These are phyloP conservation scores for Ditylenchus weischeri DNA, from an alignment of 2,888 invertebrate genomes.

Conservation along the genomic window DNA sequence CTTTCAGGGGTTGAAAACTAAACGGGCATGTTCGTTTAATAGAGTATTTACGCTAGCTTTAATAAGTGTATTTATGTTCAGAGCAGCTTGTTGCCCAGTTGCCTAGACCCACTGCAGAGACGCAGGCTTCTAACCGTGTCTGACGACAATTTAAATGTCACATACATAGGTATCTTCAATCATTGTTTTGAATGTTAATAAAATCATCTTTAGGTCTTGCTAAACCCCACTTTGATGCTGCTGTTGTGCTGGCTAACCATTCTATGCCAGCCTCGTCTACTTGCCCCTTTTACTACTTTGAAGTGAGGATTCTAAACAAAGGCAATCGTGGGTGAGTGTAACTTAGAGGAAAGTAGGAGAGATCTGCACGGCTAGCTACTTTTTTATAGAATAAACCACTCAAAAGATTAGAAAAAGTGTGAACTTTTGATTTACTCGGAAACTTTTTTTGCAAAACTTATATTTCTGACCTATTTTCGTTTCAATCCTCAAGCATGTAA, in stretches of 20 bases:
- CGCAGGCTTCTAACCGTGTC: not conserved
- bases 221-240: not conserved
- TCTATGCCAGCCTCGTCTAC: not conserved
- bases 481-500: too few species aligned
- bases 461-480: too few species aligned
- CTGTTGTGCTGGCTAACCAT: not conserved
- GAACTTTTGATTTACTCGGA: too few species aligned
- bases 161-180: not conserved
- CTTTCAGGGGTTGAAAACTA: too few species aligned
- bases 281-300: not conserved
- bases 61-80: too few species aligned
- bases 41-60: too few species aligned
- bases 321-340: not conserved
- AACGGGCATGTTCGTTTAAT: too few species aligned
- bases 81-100: too few species aligned
- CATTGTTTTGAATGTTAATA: not conserved
- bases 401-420: too few species aligned
- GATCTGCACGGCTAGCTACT: not conserved
- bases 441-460: too few species aligned
- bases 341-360: too few species aligned
- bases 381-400: too few species aligned
- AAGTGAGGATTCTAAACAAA: conserved; percentile 3
- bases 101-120: not conserved
- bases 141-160: not conserved
- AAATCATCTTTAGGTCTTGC: not conserved